These are phyloP conservation scores for Parauchenoglanis punctatus DNA, from an alignment of 2,797 vertebrate species.

Conservation along the genomic window DNA sequence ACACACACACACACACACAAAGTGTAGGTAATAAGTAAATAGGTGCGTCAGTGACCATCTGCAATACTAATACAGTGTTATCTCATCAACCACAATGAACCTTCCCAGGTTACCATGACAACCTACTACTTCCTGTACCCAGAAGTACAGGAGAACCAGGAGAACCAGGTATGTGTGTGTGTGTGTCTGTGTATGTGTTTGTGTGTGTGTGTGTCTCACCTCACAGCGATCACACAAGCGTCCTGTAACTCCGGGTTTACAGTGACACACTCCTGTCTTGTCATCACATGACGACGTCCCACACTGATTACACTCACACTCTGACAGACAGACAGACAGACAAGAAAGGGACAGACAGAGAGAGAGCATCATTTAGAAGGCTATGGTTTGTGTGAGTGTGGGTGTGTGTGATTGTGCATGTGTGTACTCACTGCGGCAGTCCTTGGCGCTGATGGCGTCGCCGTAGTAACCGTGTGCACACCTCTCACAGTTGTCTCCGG, in stretches of 20 bases:
- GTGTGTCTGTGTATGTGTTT: background rate
- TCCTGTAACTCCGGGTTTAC: conserved; percentile 80
- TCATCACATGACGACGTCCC: conserved; percentile 81
- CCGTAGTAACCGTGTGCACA: conserved; percentile 90
- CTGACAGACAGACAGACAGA: conserved; percentile 61
- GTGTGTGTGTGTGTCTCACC: conserved; percentile 64
- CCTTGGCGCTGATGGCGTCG: conserved; percentile 85
- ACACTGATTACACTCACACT: conserved; percentile 77
- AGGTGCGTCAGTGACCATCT: background rate
- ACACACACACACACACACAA: conserved; percentile 21
- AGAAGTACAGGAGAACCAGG: too few species aligned
- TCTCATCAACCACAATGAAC: background rate
- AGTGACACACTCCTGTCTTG: conserved; percentile 80
- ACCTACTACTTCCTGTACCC: background rate
- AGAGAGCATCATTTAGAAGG: background rate
- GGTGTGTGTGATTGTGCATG: background rate
- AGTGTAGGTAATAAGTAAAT: background rate
- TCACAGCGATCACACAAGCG: conserved; percentile 79
- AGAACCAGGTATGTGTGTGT: background rate
- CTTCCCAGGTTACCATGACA: background rate
- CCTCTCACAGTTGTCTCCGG: conserved; percentile 85
- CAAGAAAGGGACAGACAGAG: background rate
- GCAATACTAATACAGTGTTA: background rate
- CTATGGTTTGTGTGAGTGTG: background rate
- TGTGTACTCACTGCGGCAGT: conserved; percentile 84